Conservation (phyloP, 2,888 invertebrate genomes). For the Phrixothrix hirtus region DNA sequence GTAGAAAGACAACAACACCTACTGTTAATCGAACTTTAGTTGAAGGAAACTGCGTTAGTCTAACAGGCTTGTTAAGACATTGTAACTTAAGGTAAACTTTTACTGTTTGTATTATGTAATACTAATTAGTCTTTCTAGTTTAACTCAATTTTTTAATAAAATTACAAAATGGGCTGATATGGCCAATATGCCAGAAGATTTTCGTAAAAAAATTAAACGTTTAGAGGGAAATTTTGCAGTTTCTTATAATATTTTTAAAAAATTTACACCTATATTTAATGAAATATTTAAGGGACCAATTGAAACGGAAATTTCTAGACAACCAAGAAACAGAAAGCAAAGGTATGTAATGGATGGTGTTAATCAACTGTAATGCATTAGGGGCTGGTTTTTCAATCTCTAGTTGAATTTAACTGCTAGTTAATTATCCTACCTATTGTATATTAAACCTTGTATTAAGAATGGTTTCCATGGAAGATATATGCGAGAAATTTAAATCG, state of each 20-base stretch:
- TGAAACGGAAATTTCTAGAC: slow-evolving; percentile 59
- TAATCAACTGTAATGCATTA: no score
- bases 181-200: slow-evolving; percentile 83
- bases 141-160: slow-evolving; percentile 92
- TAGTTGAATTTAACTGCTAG: no score
- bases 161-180: slow-evolving; percentile 95
- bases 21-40: slow-evolving; percentile 76
- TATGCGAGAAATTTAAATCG: no score
- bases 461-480: no score
- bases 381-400: no score
- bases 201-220: slow-evolving; percentile 79
- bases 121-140: no score
- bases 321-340: slow-evolving; percentile 64
- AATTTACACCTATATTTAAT: slow-evolving; percentile 85
- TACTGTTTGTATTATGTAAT: no score
- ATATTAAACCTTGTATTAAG: no score
- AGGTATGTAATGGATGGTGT: slow-evolving; percentile 54
- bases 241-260: slow-evolving; percentile 90
- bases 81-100: slow-evolving; percentile 79
- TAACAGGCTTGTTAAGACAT: slow-evolving; percentile 84
- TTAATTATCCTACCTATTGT: no score
- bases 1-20: slow-evolving; percentile 77
- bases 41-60: slow-evolving; percentile 88
- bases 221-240: slow-evolving; percentile 91
- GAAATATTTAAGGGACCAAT: slow-evolving; percentile 80